These are phyloP conservation scores for Nasonia vitripennis DNA, from an alignment of 1,140 invertebrate species.

Conservation along the genomic window DNA sequence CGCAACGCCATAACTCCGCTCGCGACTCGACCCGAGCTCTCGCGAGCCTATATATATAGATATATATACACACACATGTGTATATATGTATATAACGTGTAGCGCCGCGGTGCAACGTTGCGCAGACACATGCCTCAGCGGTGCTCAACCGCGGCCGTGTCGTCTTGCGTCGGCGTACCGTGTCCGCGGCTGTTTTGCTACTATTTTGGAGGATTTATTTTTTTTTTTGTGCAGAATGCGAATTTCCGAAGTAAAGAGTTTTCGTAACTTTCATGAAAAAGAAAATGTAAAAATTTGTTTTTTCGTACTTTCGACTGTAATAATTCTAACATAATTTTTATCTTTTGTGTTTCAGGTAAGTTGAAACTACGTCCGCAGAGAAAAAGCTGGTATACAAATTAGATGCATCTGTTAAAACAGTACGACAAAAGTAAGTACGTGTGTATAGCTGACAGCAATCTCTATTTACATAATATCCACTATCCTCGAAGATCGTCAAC, in stretches of 20 bases:
- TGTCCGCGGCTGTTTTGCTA: background rate
- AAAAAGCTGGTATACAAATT: background rate
- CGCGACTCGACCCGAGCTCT: constrained; percentile 44
- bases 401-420: background rate
- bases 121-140: background rate
- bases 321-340: background rate
- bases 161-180: constrained; percentile 1
- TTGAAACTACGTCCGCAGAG: constrained; percentile 3
- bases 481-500: no score
- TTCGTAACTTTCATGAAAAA: no score
- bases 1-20: constrained; percentile 67
- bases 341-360: constrained; percentile 36
- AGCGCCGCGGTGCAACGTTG: background rate
- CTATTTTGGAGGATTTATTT: background rate
- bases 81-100: constrained; percentile 1
- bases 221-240: background rate
- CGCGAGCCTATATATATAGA: constrained; percentile 23
- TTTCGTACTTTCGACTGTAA: background rate
- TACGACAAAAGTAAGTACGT: background rate
- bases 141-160: constrained; percentile 31
- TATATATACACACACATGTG: background rate
- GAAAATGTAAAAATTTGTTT: background rate
- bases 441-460: no score
- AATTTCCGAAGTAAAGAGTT: no score
- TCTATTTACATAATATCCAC: background rate